Conservation (phyloP, 53 echinoderm and acorn worm species). For the Apostichopus leukothele region DNA sequence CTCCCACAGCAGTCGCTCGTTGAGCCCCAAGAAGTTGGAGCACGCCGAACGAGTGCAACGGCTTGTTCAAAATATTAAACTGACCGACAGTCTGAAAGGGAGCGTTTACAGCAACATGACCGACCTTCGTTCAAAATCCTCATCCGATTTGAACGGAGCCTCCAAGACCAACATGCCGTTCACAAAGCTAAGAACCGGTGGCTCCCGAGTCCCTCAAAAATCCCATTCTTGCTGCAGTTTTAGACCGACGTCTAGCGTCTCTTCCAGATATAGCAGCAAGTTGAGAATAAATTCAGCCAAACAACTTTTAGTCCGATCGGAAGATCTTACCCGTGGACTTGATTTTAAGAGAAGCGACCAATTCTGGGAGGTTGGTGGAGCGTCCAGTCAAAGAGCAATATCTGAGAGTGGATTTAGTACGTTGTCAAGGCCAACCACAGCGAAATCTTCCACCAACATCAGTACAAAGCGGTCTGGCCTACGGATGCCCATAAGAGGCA, state of each 20-base stretch:
- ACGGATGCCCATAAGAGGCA: slow-evolving; percentile 66
- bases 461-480: slow-evolving; percentile 4
- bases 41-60: slow-evolving; percentile 69
- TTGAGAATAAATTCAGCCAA: not conserved
- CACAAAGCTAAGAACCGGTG: not conserved
- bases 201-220: not conserved
- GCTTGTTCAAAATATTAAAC: slow-evolving; percentile 59
- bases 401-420: slow-evolving; percentile 16
- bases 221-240: slow-evolving; percentile 13
- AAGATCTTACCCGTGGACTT: not conserved
- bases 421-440: slow-evolving; percentile 71
- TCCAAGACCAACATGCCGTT: not conserved
- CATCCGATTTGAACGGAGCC: not conserved
- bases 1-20: slow-evolving; percentile 71
- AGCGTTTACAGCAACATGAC: slow-evolving; percentile 82
- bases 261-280: not conserved
- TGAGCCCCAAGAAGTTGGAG: slow-evolving; percentile 67
- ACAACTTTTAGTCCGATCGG: not conserved
- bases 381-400: not conserved
- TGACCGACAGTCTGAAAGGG: slow-evolving; percentile 80
- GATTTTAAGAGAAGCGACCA: not conserved
- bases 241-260: slow-evolving; percentile 14
- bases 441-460: slow-evolving; percentile 58
- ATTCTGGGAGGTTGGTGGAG: not conserved
- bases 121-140: slow-evolving; percentile 22